These are phyloP conservation scores for Rhinophrynus dorsalis DNA, from an alignment of 2,797 vertebrate species.

Conservation along the genomic window DNA sequence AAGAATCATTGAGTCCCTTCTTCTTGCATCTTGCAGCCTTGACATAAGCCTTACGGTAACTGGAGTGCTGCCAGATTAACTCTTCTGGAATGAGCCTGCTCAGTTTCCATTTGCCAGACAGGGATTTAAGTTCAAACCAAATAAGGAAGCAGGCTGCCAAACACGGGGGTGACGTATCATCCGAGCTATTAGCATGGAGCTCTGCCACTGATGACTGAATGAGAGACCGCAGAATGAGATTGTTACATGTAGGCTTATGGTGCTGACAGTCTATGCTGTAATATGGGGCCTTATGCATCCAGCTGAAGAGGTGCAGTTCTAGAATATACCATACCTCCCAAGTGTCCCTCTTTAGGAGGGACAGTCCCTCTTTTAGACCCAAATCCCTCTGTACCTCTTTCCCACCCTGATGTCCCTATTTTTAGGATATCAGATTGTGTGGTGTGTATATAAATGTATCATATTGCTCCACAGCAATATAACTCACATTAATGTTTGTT, in stretches of 20 bases:
- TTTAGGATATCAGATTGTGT: no score
- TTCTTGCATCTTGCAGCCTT: conserved; percentile 32
- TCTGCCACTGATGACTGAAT: conserved; percentile 47
- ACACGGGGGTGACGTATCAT: conserved; percentile 53
- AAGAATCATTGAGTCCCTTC: conserved; percentile 9
- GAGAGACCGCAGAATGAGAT: conserved; percentile 51
- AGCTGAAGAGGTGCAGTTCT: no score
- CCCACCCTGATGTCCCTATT: no score
- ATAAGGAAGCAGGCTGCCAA: conserved; percentile 73
- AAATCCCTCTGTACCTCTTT: no score
- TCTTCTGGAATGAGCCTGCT: conserved; percentile 71
- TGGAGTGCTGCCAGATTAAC: conserved; percentile 69
- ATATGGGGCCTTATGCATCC: no score
- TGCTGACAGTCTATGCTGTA: neutral
- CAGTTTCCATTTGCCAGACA: conserved; percentile 63
- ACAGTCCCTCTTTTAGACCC: no score
- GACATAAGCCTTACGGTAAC: conserved; percentile 51
- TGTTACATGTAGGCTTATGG: conserved; percentile 31
- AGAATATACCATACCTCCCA: no score
- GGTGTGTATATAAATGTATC: no score
- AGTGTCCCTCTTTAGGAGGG: no score
- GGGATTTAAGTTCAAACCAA: conserved; percentile 76
- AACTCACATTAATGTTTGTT: no score
- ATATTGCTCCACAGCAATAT: no score
- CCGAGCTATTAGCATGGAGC: conserved; percentile 55